Conservation (phyloP, 2,113 vertebrate genomes). For the Labeo catla region DNA sequence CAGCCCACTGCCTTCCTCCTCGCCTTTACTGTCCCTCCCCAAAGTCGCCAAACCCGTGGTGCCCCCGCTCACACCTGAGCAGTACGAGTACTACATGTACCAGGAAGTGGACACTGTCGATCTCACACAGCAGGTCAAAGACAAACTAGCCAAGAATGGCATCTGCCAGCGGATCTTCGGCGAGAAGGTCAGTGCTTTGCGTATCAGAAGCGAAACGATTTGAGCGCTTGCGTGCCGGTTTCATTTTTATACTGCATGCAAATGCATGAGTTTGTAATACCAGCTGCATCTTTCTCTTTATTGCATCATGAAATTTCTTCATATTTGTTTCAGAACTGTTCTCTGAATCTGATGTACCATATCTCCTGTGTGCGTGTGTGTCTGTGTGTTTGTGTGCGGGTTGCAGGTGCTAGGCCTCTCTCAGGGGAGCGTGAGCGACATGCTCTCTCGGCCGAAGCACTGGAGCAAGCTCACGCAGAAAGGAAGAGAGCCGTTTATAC, state of each 20-base stretch:
- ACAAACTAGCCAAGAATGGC: conserved; percentile 92
- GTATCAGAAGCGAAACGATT: background rate
- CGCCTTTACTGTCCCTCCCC: conserved; percentile 79
- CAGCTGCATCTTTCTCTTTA: conserved; percentile 35
- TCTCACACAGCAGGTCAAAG: conserved; percentile 90
- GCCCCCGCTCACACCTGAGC: conserved; percentile 86
- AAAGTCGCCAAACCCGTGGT: conserved; percentile 85
- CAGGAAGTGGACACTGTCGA: conserved; percentile 92
- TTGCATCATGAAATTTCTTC: conserved; percentile 45
- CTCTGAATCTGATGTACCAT: conserved; percentile 33
- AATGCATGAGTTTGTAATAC: conserved; percentile 39
- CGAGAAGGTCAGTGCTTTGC: conserved; percentile 82
- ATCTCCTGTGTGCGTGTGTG: conserved; percentile 29
- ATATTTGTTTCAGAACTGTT: conserved; percentile 37
- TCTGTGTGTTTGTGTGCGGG: conserved; percentile 36
- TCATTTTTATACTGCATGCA: conserved; percentile 39
- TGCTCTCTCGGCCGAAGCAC: conserved; percentile 92
- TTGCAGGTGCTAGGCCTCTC: conserved; percentile 88
- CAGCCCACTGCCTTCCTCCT: conserved; percentile 87
- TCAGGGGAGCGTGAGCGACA: conserved; percentile 93
- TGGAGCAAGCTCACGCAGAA: conserved; percentile 94
- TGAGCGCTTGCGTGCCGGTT: background rate
- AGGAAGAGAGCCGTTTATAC: conserved; percentile 92
- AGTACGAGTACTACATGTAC: conserved; percentile 94
- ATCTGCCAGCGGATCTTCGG: conserved; percentile 93